Evolutionary conservation across 2,113 vertebrate genomes (phyloP).

Genomic region (Centropus bengalensis): DNA sequence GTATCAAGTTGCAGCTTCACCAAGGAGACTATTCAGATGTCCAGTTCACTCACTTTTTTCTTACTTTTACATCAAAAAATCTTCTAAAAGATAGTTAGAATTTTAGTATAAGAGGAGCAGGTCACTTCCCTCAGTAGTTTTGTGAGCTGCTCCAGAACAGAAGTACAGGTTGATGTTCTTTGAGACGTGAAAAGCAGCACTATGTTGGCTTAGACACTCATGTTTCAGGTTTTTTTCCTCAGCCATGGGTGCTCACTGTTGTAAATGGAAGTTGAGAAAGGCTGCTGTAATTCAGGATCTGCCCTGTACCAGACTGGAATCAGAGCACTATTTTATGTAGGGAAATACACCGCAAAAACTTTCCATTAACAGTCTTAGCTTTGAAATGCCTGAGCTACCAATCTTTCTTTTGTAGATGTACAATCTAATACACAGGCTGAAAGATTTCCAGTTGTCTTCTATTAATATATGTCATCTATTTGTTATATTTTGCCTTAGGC

Average conservation of each 20-base stretch:
- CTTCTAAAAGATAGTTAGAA: background rate
- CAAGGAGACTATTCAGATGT: background rate
- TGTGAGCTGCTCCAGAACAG: background rate
- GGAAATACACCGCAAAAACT: background rate
- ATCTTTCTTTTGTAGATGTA: conserved; percentile 15
- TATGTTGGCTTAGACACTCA: background rate
- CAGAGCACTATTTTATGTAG: background rate
- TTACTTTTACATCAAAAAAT: background rate
- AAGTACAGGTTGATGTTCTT: background rate
- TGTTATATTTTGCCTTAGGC: background rate
- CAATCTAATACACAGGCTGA: background rate
- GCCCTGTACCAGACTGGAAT: background rate
- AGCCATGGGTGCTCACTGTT: background rate
- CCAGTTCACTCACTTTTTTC: background rate
- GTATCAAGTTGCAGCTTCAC: background rate
- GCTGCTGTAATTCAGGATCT: background rate
- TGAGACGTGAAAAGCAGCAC: background rate
- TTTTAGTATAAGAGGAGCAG: background rate
- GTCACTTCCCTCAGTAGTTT: background rate
- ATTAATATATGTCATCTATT: background rate
- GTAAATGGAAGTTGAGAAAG: background rate
- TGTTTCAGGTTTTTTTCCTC: background rate
- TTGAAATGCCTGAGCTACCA: background rate
- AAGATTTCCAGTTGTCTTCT: background rate
- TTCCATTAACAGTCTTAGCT: background rate